Evolutionary conservation across 1,140 invertebrate species (phyloP), one percentile per base, ranked within the genome.

Genomic region (Pseudomyrmex concolor): DNA sequence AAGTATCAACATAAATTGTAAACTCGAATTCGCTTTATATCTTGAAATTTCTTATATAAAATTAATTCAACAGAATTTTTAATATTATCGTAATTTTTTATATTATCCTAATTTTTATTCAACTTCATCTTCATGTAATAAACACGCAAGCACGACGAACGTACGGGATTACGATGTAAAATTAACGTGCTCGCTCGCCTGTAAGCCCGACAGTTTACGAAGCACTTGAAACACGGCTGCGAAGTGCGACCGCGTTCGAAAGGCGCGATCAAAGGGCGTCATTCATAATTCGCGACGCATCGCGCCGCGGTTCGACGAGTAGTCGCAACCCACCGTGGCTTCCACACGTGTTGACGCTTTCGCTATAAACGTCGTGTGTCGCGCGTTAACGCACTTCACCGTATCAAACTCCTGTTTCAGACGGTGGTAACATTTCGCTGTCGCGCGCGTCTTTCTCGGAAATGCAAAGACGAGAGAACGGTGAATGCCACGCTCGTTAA

Each of bases 221-320:
- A 85, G 71, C 83, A 85, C 86, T 84, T 67, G 70, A 88, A 22
- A 13, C 5, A 12, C 51, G 43, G 34, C n/a, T 63, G 45, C 80
- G 34, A 54, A 72, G 63, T 25, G 34, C 34, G 5, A 60, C 45
- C 73, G 68, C 86, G 83, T 78, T 86, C 77, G 68, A 80, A 89
- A 85, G 66, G 9, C 73, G 48, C 80, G 80, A 87, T 89, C 84
- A 85, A 88, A 87, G 74, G 83, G 55, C 70, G 86, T 84, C 22
- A 90, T 91, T 91, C 86, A 91, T 91, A 91, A 89, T 91, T 86
- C 84, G 88, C 81, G 67, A 86, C 85, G 81, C 85, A 50, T 80
- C 86, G 86, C 86, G 86, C 86, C 86, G 86, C 86, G 85, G 74
- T 87, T 87, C 74, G 68, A 64, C 72, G 25, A 60, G 25, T 22